phyloP scores from a whole-genome alignment of 2,113 vertebrate species.

The Rattus rattus region DNA sequence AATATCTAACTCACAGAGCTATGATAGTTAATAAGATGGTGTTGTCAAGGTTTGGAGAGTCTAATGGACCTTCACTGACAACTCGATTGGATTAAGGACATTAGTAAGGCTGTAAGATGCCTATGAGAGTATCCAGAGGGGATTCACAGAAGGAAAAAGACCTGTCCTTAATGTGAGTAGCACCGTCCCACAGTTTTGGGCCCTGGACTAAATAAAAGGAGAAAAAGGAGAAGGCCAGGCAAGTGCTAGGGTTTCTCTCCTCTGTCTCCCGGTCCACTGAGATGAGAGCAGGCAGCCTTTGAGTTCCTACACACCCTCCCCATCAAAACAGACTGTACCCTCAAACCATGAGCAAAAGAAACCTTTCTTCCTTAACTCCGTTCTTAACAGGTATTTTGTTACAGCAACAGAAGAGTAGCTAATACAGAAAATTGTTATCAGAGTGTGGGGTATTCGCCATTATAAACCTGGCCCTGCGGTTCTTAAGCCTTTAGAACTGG shows the following conservation, averaged over 20 bases:
- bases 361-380: not conserved
- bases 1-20: not conserved
- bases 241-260: not conserved
- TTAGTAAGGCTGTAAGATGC: not conserved
- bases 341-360: not conserved
- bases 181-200: not conserved
- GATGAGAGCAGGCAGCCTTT: not conserved
- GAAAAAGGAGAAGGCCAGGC: not conserved
- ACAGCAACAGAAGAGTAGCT: not conserved
- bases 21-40: not conserved
- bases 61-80: not conserved
- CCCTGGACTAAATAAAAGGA: not conserved
- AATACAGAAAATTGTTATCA: not conserved
- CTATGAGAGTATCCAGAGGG: not conserved
- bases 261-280: not conserved
- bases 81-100: not conserved
- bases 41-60: not conserved
- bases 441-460: not conserved
- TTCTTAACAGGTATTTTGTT: not conserved
- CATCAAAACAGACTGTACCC: not conserved
- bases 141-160: not conserved
- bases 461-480: not conserved
- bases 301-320: not conserved
- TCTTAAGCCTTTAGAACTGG: not conserved
- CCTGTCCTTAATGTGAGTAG: not conserved